These are phyloP conservation scores for Hydropsyche tenuis DNA, from an alignment of 1,140 invertebrate species.

Conservation along the genomic window DNA sequence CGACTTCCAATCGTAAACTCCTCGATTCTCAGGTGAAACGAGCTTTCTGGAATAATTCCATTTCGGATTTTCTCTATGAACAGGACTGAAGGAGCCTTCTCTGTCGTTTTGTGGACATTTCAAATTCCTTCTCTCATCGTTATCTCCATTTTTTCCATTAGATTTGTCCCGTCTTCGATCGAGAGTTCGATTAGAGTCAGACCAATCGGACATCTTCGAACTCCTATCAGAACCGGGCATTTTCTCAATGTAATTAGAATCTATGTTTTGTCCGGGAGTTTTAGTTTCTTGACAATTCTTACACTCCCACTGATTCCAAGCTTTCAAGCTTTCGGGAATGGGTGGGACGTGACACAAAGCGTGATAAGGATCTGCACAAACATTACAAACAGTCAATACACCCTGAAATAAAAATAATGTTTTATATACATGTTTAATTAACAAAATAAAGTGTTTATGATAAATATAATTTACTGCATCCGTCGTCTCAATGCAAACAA, in stretches of 20 bases:
- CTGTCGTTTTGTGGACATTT: conserved; percentile 40
- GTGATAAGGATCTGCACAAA: conserved; percentile 85
- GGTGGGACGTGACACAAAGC: conserved; percentile 74
- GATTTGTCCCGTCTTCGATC: conserved; percentile 41
- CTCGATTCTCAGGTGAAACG: conserved; percentile 31
- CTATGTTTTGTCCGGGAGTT: conserved; percentile 48
- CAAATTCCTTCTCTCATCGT: conserved; percentile 38
- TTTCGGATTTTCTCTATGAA: conserved; percentile 32
- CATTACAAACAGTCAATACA: conserved; percentile 76
- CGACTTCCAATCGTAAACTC: conserved; percentile 31
- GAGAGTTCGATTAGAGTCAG: conserved; percentile 42
- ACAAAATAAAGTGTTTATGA: not conserved
- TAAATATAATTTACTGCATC: conserved; percentile 67
- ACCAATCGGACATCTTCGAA: conserved; percentile 46
- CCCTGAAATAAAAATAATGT: conserved; percentile 60
- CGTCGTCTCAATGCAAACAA: conserved; percentile 73
- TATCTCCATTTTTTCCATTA: conserved; percentile 40
- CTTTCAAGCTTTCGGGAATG: conserved; percentile 63
- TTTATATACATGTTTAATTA: too few relatives aligned
- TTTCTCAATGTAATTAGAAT: conserved; percentile 43
- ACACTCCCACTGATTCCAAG: conserved; percentile 66
- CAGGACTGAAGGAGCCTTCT: conserved; percentile 39
- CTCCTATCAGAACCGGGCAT: conserved; percentile 43
- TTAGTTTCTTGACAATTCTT: conserved; percentile 63
- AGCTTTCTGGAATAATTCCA: conserved; percentile 40